Percentiles rank a stretch among this genome's conserved stretches.
These are phyloP conservation scores for Sarotherodon lohbergeri DNA, from an alignment of 2,113 vertebrate species.

Conservation along the genomic window DNA sequence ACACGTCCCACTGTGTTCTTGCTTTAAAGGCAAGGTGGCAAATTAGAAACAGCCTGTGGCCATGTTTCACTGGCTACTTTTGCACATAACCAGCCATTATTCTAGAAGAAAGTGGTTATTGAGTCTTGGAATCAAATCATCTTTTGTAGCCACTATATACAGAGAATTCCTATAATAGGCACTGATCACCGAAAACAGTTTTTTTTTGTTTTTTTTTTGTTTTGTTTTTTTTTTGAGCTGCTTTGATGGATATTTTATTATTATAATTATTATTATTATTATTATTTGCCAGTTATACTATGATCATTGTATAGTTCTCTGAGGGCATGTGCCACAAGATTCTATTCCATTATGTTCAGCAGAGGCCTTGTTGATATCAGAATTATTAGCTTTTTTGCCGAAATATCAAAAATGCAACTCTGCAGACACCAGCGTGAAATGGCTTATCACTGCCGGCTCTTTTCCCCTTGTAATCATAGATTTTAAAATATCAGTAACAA, in stretches of 20 bases:
- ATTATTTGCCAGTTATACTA: neutral
- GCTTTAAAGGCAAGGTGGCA: neutral
- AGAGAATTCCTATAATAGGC: neutral
- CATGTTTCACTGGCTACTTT: neutral
- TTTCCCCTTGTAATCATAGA: neutral
- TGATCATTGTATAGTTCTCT: neutral
- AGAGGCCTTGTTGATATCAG: neutral
- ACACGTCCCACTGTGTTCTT: neutral
- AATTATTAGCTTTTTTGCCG: neutral
- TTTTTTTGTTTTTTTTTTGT: neutral
- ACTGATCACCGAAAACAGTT: neutral
- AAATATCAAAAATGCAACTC: neutral
- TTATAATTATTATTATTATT: neutral
- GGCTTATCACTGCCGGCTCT: neutral
- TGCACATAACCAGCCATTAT: neutral
- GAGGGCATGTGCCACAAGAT: neutral
- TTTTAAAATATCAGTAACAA: neutral
- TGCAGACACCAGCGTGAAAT: neutral
- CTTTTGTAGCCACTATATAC: neutral
- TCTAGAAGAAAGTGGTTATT: neutral
- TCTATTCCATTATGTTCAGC: neutral
- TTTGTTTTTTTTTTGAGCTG: neutral
- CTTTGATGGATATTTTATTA: neutral
- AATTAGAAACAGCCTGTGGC: neutral
- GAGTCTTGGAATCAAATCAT: constrained; percentile 17